A percentile compares a stretch with the other conserved stretches of the same genome.
Conservation (phyloP, 2,888 invertebrate species). For the Luperina nickerlii region DNA sequence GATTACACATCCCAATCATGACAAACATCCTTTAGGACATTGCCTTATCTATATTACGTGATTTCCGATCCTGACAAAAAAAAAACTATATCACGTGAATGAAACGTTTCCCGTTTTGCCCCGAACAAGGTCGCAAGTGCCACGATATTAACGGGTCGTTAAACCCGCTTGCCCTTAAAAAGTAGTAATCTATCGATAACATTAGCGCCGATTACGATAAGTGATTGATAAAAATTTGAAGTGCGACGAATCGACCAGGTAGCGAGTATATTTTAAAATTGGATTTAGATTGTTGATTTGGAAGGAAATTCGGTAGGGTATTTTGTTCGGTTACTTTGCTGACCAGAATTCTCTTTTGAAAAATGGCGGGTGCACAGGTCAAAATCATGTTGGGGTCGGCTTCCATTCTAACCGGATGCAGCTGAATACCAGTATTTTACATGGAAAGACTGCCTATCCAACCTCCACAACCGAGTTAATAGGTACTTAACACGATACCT, state of each 20-base stretch:
- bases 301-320: neutral
- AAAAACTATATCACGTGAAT: conserved; percentile 46
- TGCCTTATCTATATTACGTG: conserved; percentile 53
- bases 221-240: conserved; percentile 49
- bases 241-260: conserved; percentile 37
- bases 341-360: neutral
- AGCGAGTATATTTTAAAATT: conserved; percentile 29
- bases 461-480: too few species aligned
- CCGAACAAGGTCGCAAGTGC: conserved; percentile 58
- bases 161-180: conserved; percentile 52
- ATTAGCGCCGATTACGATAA: conserved; percentile 50
- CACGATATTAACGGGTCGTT: conserved; percentile 56
- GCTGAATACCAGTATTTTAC: too few species aligned
- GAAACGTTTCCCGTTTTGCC: conserved; percentile 33
- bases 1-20: neutral
- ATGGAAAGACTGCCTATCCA: too few species aligned
- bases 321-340: neutral
- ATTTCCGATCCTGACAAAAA: neutral
- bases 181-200: conserved; percentile 40
- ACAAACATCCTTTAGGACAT: conserved; percentile 9
- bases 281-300: neutral
- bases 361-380: too few species aligned
- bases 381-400: too few species aligned
- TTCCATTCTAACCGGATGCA: too few species aligned
- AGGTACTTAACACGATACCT: too few species aligned